These are phyloP conservation scores for Agelastica alni DNA, from an alignment of 2,888 invertebrate species.

Conservation along the genomic window DNA sequence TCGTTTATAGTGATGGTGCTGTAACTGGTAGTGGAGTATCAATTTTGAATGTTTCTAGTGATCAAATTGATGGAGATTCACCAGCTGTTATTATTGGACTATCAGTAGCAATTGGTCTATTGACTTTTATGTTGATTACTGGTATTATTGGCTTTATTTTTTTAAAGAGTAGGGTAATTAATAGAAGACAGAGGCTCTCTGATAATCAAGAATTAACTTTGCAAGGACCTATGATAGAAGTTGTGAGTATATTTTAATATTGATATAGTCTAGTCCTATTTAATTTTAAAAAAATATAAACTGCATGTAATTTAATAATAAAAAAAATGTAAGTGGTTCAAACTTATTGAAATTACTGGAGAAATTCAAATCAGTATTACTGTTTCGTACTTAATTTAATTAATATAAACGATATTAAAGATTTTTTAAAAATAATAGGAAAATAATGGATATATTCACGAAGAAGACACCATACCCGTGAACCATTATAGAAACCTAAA, in stretches of 20 bases:
- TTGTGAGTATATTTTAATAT: slow-evolving; percentile 53
- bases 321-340: too few species aligned
- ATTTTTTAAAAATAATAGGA: slow-evolving; percentile 60
- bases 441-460: slow-evolving; percentile 77
- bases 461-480: slow-evolving; percentile 65
- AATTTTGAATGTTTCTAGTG: slow-evolving; percentile 60
- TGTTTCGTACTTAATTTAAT: background rate
- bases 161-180: slow-evolving; percentile 59
- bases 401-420: background rate
- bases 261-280: slow-evolving; percentile 21
- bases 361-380: background rate
- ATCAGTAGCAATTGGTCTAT: slow-evolving; percentile 71
- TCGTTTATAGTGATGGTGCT: slow-evolving; percentile 62
- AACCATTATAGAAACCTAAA: slow-evolving; percentile 77
- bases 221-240: slow-evolving; percentile 79
- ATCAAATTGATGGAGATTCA: slow-evolving; percentile 51
- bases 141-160: slow-evolving; percentile 68
- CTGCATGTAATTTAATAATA: too few species aligned
- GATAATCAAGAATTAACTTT: slow-evolving; percentile 72
- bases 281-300: background rate
- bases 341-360: too few species aligned
- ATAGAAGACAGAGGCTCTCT: slow-evolving; percentile 57
- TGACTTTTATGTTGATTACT: slow-evolving; percentile 67
- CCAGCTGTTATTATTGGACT: slow-evolving; percentile 54
- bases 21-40: slow-evolving; percentile 55